A percentile compares a stretch with the other conserved stretches of the same genome.
These are phyloP conservation scores for Sebastes fasciatus DNA, from an alignment of 2,113 vertebrate species.

Conservation along the genomic window DNA sequence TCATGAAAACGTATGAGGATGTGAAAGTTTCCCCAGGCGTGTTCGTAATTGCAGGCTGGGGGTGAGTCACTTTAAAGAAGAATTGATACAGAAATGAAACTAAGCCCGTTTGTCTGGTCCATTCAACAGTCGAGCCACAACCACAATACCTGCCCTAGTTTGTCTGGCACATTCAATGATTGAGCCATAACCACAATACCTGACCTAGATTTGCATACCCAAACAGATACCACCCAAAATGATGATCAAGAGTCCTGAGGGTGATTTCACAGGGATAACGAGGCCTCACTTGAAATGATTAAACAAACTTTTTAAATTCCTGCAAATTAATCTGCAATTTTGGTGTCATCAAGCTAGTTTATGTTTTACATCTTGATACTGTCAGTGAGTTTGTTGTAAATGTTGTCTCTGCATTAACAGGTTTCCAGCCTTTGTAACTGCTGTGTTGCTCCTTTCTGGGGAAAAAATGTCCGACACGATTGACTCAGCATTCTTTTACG, in stretches of 20 bases:
- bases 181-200: background rate
- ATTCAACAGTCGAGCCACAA: background rate
- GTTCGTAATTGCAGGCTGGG: conserved; percentile 92
- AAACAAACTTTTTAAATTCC: background rate
- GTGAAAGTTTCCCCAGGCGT: conserved; percentile 85
- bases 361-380: conserved; percentile 4
- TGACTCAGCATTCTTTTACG: conserved; percentile 94
- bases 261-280: no score
- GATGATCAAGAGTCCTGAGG: no score
- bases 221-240: background rate
- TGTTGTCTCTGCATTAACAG: conserved; percentile 77
- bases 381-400: background rate
- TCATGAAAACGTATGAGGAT: conserved; percentile 87
- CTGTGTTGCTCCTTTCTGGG: conserved; percentile 89
- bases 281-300: background rate
- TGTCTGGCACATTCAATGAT: background rate
- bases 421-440: conserved; percentile 87
- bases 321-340: background rate
- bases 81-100: conserved; percentile 19
- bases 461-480: conserved; percentile 79
- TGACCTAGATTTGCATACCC: background rate
- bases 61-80: conserved; percentile 85
- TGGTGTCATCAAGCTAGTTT: background rate
- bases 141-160: background rate
- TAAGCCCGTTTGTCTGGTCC: background rate